Conservation (phyloP, 2,888 invertebrate species). For the Agriopis aurantiaria region DNA sequence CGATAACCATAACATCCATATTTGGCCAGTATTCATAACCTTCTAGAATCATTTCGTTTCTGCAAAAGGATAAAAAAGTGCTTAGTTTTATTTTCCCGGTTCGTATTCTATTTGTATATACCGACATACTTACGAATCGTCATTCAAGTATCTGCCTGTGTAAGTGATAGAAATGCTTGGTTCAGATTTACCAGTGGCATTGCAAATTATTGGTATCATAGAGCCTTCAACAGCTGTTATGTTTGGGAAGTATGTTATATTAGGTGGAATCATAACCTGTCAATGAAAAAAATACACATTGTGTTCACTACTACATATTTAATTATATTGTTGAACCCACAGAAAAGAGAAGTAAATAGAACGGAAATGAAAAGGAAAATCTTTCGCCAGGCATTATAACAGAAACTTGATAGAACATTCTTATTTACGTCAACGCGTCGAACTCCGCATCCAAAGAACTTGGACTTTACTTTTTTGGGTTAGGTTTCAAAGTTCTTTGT, state of each 20-base stretch:
- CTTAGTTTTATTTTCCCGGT: background rate
- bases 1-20: conserved; percentile 55
- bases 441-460: too few species aligned
- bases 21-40: conserved; percentile 51
- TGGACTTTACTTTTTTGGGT: too few species aligned
- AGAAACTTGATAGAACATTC: too few species aligned
- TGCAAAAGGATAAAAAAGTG: conserved; percentile 8
- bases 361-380: too few species aligned
- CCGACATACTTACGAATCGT: conserved; percentile 49
- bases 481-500: too few species aligned
- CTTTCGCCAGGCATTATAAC: too few species aligned
- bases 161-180: conserved; percentile 65
- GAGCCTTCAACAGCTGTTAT: conserved; percentile 63
- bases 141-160: conserved; percentile 54
- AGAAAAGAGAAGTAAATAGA: too few species aligned
- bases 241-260: conserved; percentile 62
- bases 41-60: background rate
- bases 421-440: too few species aligned
- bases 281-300: conserved; percentile 8
- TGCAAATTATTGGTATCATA: conserved; percentile 62
- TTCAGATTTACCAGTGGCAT: conserved; percentile 63
- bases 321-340: too few species aligned
- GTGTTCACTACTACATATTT: too few species aligned
- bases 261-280: conserved; percentile 69
- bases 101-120: background rate